Base-by-base conservation (phyloP, 2,797 vertebrate species). In the Enteromius thamalakanensis region DNA sequence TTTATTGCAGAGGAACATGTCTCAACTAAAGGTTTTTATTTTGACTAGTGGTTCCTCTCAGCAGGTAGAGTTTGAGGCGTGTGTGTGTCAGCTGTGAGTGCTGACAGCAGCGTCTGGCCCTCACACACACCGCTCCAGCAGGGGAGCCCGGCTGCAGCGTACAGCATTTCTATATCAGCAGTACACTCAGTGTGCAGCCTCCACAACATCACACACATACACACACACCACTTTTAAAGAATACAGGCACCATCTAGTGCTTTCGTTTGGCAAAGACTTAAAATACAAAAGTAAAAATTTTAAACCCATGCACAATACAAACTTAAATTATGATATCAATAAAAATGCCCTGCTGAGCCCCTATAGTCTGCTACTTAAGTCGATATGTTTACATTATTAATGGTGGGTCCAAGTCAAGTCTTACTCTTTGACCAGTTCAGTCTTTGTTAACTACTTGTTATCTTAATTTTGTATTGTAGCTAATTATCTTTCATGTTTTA, bases 191-290 rank as follows among this genome's bases (percentile, higher is more conserved):
- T 82, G 71, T 89, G 83, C 82, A 85, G 79, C 76, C 68, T 88
- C 47, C 86, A 85, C 71, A 79, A 55, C 62, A 29, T 76, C 21
- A 49, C 23, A 78, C 72, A 86, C 71, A 74, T 89, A 87, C 86
- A 87, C 86, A 88, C 88, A 89, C 62, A 53, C 34, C 40, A 49
- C 89, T 90, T 89, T 88, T 86, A 89, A 96, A 95, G 97, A 93
- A 96, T 96, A 93, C 94, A 96, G 95, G 96, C 96, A 97, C 97
- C 97, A 97, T 96, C 97, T 97, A 97, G 96, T 97, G 96, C 94
- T 96, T 94, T 95, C 92, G 89, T 88, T 86, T 89, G 91, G 96
- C 95, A 96, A 96, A 94, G 92, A 92, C 94, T 94, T 85, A 88
- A 51, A 85, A 62, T 19, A 53, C 15, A 75, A 51, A 47, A 68